Evolutionary conservation across 2,888 invertebrate genomes (phyloP).

Genomic region (Pyrocoelia pectoralis): DNA sequence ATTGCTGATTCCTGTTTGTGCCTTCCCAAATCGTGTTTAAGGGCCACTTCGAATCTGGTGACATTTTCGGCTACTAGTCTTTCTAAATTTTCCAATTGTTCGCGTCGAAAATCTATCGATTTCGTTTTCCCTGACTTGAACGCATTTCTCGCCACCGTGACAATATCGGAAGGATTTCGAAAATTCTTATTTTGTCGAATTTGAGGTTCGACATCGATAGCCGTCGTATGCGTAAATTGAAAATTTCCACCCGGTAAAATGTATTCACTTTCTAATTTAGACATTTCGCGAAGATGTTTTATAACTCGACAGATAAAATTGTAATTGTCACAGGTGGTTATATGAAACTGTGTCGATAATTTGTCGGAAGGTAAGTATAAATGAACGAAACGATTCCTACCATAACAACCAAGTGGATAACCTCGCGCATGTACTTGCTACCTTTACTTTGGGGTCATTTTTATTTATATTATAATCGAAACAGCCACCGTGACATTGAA

Average conservation of each 20-base stretch:
- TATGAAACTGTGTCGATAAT: not conserved
- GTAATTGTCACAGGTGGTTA: not conserved
- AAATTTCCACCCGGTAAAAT: not conserved
- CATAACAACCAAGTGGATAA: not conserved
- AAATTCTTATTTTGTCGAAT: not conserved
- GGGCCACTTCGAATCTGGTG: constrained; percentile 74
- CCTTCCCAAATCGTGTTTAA: constrained; percentile 82
- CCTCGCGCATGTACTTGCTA: constrained; percentile 3
- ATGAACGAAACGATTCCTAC: not conserved
- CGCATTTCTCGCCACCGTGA: constrained; percentile 73
- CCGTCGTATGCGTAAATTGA: constrained; percentile 15
- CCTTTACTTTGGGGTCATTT: no score
- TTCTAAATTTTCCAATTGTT: constrained; percentile 78
- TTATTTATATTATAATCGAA: no score
- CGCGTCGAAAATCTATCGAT: constrained; percentile 78
- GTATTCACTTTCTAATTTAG: not conserved
- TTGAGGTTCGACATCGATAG: constrained; percentile 16
- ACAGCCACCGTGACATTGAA: not conserved
- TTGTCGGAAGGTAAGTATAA: no score
- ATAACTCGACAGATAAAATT: not conserved
- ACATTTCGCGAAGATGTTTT: no score
- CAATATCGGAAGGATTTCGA: constrained; percentile 45
- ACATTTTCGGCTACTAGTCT: constrained; percentile 84
- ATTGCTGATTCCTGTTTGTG: constrained; percentile 79
- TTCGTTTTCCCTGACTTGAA: constrained; percentile 85